Evolutionary conservation across 2,113 vertebrate species (phyloP).

Genomic region (Hippocampus guttulatus): DNA sequence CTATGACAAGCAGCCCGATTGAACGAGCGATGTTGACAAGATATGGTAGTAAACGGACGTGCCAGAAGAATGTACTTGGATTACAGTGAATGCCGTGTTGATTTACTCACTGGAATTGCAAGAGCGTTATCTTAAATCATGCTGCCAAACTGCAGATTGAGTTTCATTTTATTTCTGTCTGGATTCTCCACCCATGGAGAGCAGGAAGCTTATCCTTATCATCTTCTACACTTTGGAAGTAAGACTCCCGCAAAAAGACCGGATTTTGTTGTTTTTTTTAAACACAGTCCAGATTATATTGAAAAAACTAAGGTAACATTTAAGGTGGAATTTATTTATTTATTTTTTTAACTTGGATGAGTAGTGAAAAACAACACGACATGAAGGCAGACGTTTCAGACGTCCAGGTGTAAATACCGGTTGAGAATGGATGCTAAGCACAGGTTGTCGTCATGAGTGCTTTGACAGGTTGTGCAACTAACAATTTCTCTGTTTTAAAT

Average conservation of each 20-base stretch:
- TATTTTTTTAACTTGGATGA: neutral
- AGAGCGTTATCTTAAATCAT: conserved; percentile 54
- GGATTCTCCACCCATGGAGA: conserved; percentile 50
- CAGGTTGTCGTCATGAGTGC: conserved; percentile 48
- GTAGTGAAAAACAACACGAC: conserved; percentile 33
- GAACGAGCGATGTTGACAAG: conserved; percentile 45
- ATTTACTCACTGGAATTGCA: conserved; percentile 50
- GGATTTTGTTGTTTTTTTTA: neutral
- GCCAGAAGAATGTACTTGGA: conserved; percentile 59
- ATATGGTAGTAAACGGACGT: conserved; percentile 64
- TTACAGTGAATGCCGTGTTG: conserved; percentile 54
- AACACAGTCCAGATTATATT: conserved; percentile 33
- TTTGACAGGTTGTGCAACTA: conserved; percentile 38
- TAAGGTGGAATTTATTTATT: neutral
- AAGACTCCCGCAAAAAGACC: conserved; percentile 44
- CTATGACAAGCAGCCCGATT: conserved; percentile 35
- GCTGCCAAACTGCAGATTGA: conserved; percentile 47
- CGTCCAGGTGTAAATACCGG: conserved; percentile 48
- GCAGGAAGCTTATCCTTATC: conserved; percentile 46
- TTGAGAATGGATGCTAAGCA: conserved; percentile 55
- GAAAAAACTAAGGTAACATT: conserved; percentile 19
- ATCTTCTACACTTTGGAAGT: conserved; percentile 60
- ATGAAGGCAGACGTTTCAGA: conserved; percentile 42
- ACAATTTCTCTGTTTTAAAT: conserved; percentile 47
- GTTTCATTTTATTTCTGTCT: conserved; percentile 65